These are phyloP conservation scores for Ursus arctos DNA, from an alignment of 2,113 vertebrate species.

Conservation along the genomic window DNA sequence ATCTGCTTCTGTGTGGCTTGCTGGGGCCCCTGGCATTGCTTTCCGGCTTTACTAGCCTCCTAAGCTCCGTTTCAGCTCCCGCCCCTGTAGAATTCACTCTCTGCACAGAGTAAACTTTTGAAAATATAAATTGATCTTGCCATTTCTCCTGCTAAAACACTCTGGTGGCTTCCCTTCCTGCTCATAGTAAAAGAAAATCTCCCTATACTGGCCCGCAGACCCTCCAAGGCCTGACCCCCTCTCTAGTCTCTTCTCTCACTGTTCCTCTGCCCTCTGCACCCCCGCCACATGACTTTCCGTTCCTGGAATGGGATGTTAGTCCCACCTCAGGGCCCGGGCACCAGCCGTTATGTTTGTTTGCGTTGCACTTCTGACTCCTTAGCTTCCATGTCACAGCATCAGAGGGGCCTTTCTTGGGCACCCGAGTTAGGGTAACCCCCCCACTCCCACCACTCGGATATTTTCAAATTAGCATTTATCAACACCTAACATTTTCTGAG, in stretches of 20 bases:
- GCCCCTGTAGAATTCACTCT: not conserved
- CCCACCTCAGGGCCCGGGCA: too few species aligned
- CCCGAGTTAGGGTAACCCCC: not conserved
- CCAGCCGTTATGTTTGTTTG: not conserved
- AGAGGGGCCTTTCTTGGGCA: not conserved
- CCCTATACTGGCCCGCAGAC: not conserved
- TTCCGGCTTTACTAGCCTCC: not conserved
- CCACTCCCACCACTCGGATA: not conserved
- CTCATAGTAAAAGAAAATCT: conserved; percentile 11
- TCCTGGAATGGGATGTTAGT: not conserved
- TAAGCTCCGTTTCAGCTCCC: not conserved
- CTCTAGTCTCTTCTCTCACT: not conserved
- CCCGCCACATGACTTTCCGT: not conserved
- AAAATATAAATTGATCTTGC: not conserved
- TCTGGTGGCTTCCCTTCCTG: not conserved
- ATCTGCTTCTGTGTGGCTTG: not conserved
- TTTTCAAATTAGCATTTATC: not conserved
- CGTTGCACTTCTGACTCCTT: not conserved
- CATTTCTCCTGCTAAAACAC: not conserved
- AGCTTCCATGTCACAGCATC: not conserved
- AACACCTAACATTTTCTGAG: not conserved
- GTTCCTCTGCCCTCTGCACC: not conserved
- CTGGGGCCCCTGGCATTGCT: not conserved
- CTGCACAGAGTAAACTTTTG: not conserved
- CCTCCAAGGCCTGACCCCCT: not conserved